Evolutionary conservation across 2,888 invertebrate genomes (phyloP), one percentile per base, ranked within the genome.

Genomic region (Oscheius sp.): DNA sequence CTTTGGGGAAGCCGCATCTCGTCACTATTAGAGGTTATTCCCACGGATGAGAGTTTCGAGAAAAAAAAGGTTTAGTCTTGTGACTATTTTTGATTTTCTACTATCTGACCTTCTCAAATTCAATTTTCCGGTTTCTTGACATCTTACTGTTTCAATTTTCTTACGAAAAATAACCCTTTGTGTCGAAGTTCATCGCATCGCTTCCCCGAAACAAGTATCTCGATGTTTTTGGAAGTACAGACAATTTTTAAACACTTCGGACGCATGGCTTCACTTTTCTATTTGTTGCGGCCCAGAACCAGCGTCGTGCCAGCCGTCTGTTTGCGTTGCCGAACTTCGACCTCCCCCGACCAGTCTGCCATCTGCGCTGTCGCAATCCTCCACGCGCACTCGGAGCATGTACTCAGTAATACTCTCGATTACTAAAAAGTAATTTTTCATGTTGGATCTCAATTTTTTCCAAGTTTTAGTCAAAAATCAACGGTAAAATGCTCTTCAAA

Each of bases 281-380:
- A 61, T 61, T 61, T 61, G 61, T 45, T 61, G 61, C 61, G 27
- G 15, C 61, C 29, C 37, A 61, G 61, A 61, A 61, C 61, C 61
- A 61, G 61, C 61, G 61, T 61, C 45, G 61, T 61, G 61, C 61
- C 45, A 61, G 61, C 42, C 45, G 61, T 61, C 45, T 61, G 61
- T 61, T 61, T 61, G 61, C 61, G 61, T 61, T 61, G 61, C 61
- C 61, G 61, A 61, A 61, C 61, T 61, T 61, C 61, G 61, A 61
- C 61, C 61, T 61, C 61, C 61, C 61, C 61, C 61, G 61, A 61
- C 61, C 61, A 61, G 61, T 61, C 61, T 61, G 61, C 61, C 61
- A 61, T 61, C 61, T 39, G 61, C 61, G 42, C 61, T 61, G 61
- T 42, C 61, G 61, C 61, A 61, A 61, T 61, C 61, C 61, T 61